Conservation (phyloP, 1,140 invertebrate species). For the Drosophila nebulosa region DNA sequence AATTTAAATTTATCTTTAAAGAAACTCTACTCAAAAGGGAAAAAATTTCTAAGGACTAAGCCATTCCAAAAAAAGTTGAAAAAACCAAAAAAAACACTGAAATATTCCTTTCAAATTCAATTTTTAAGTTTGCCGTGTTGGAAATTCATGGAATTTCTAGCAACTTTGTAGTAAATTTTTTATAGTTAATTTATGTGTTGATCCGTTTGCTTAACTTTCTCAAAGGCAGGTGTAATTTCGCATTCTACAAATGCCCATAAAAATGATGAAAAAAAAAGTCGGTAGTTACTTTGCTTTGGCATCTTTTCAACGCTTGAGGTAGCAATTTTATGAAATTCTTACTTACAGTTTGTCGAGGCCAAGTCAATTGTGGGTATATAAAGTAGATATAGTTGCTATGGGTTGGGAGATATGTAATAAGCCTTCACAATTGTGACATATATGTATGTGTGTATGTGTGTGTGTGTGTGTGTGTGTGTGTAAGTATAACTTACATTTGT, state of each 20-base stretch:
- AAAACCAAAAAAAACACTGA: no score
- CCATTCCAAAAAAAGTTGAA: no score
- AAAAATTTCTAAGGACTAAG: no score
- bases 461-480: background rate
- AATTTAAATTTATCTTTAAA: no score
- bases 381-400: constrained; percentile 21
- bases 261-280: constrained; percentile 35
- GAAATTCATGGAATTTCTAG: background rate
- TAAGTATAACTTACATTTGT: background rate
- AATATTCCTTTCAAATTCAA: background rate
- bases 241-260: constrained; percentile 31
- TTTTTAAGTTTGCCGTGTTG: background rate
- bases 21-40: no score
- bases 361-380: constrained; percentile 12
- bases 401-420: constrained; percentile 44
- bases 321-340: constrained; percentile 78
- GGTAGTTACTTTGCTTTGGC: constrained; percentile 30
- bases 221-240: background rate
- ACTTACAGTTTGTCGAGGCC: constrained; percentile 10
- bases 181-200: background rate
- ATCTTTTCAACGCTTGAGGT: constrained; percentile 75
- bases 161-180: background rate
- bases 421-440: constrained; percentile 54
- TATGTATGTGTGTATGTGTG: constrained; percentile 15
- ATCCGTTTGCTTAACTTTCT: background rate